These are phyloP conservation scores for Pectinophora gossypiella DNA, from an alignment of 1,140 invertebrate genomes.

Conservation along the genomic window DNA sequence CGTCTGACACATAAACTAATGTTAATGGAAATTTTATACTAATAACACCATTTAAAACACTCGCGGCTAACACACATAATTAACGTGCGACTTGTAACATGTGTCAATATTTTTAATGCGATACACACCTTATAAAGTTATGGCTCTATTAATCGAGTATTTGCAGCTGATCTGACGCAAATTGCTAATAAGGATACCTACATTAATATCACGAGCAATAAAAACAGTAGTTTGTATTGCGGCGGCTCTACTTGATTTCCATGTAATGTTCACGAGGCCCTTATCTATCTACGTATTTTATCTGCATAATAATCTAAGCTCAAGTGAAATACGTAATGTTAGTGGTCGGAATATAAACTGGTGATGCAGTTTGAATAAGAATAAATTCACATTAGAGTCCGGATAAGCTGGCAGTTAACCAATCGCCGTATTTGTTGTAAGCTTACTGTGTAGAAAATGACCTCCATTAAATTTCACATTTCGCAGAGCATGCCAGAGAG, in stretches of 20 bases:
- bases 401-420: neutral
- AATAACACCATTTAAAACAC: too few relatives aligned
- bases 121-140: neutral
- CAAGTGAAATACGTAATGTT: neutral
- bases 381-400: neutral
- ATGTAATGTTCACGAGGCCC: neutral
- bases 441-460: neutral
- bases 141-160: neutral
- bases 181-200: neutral
- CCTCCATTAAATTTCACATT: neutral
- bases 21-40: constrained; percentile 23
- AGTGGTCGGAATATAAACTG: neutral
- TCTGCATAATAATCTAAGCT: neutral
- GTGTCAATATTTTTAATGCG: neutral
- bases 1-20: constrained; percentile 28
- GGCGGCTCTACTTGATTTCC: neutral
- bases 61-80: too few relatives aligned
- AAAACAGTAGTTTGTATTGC: neutral
- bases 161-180: neutral
- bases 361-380: neutral
- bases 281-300: neutral
- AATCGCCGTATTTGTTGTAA: neutral
- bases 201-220: neutral
- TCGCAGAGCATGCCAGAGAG: neutral
- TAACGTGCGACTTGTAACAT: too few relatives aligned